Percentiles rank a stretch among this genome's conserved stretches.
Conservation (phyloP, 2,797 vertebrate species). For the Strix occidentalis region DNA sequence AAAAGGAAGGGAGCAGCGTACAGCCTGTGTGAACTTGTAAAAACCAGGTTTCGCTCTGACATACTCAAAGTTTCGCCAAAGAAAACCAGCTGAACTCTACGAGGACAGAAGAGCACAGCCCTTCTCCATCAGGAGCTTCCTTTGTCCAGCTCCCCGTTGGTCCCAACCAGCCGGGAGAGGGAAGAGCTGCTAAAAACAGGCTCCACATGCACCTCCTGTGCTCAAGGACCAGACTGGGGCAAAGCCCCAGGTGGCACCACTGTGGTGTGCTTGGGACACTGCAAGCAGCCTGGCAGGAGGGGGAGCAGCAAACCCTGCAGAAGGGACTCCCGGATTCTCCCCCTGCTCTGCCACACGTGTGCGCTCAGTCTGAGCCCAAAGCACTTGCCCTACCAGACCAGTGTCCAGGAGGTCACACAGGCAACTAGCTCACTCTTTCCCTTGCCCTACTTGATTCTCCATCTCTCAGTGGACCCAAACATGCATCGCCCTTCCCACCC, state of each 20-base stretch:
- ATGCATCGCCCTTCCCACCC: neutral
- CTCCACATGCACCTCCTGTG: neutral
- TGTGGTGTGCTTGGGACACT: neutral
- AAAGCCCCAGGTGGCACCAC: neutral
- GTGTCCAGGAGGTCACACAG: neutral
- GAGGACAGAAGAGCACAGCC: neutral
- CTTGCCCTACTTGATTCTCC: neutral
- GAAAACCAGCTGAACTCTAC: neutral
- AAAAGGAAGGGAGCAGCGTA: neutral
- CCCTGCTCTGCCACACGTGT: neutral
- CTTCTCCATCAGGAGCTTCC: neutral
- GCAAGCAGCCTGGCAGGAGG: neutral
- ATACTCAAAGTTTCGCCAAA: neutral
- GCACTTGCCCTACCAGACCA: no score
- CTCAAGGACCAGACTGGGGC: neutral
- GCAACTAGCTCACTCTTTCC: neutral
- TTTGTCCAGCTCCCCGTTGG: neutral
- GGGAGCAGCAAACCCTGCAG: neutral
- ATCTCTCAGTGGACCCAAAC: neutral
- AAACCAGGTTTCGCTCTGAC: neutral
- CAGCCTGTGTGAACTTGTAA: neutral
- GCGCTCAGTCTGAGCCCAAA: neutral
- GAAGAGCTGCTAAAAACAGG: neutral
- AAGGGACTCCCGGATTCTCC: neutral
- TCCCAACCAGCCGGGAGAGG: neutral